A percentile compares a stretch with the other conserved stretches of the same genome.
These are phyloP conservation scores for Mayetiola destructor DNA, from an alignment of 2,888 invertebrate genomes.

Conservation along the genomic window DNA sequence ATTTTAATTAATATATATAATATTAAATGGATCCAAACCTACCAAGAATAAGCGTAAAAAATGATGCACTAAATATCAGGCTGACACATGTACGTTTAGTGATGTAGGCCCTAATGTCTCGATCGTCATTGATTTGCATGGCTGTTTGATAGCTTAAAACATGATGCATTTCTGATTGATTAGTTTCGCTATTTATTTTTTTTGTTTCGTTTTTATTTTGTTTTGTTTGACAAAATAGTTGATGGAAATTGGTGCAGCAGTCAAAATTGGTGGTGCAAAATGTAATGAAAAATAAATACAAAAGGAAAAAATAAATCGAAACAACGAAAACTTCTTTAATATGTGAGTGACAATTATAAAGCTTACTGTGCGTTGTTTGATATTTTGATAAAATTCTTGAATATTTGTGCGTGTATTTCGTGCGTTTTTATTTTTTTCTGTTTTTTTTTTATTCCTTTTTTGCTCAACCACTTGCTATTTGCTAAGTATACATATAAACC, in stretches of 20 bases:
- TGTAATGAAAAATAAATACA: background rate
- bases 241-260: background rate
- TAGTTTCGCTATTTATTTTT: background rate
- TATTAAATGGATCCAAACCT: slow-evolving; percentile 17
- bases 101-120: slow-evolving; percentile 32
- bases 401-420: too few relatives aligned
- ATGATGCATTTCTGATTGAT: slow-evolving; percentile 29
- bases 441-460: too few relatives aligned
- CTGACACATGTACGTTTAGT: slow-evolving; percentile 33
- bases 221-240: too few relatives aligned
- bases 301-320: background rate
- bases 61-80: slow-evolving; percentile 31
- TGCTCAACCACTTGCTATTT: too few relatives aligned
- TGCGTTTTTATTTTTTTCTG: too few relatives aligned
- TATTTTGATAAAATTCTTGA: too few relatives aligned
- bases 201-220: background rate
- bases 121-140: slow-evolving; percentile 30
- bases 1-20: background rate
- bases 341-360: too few relatives aligned
- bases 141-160: slow-evolving; percentile 35
- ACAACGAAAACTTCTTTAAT: too few relatives aligned
- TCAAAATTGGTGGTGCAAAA: background rate
- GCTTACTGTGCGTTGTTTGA: too few relatives aligned
- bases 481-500: too few relatives aligned
- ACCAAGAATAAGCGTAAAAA: slow-evolving; percentile 34